Evolutionary conservation across 2,113 vertebrate species (phyloP).

Genomic region (Regulus satrapa): DNA sequence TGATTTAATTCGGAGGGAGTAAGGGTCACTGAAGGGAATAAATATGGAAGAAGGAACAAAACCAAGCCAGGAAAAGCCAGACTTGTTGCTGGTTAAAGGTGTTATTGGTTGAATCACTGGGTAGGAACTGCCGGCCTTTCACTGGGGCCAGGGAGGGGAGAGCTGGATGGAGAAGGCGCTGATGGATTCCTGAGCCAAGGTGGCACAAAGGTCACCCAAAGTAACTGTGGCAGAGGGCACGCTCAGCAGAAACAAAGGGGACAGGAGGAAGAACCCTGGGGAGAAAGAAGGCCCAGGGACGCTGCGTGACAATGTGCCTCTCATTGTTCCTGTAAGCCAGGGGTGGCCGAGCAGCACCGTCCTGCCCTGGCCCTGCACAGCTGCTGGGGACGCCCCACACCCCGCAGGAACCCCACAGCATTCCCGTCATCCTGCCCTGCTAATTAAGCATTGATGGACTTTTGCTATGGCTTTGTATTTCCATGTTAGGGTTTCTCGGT

Average conservation of each 20-base stretch:
- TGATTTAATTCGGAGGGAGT: neutral
- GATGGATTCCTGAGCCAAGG: neutral
- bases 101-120: neutral
- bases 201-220: neutral
- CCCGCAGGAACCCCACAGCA: neutral
- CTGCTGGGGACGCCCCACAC: neutral
- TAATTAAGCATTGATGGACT: neutral
- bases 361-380: neutral
- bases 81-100: neutral
- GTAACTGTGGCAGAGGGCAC: neutral
- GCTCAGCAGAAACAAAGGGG: neutral
- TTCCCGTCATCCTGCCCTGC: neutral
- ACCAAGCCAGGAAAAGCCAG: neutral
- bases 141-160: neutral
- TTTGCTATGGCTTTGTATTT: neutral
- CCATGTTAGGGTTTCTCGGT: conserved; percentile 1
- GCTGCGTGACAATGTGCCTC: rapidly evolving
- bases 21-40: neutral
- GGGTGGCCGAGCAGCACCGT: neutral
- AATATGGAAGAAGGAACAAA: neutral
- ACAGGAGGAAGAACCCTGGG: neutral
- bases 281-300: neutral
- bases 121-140: neutral
- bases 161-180: rapidly evolving
- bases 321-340: neutral